phyloP scores from a whole-genome alignment of 2,113 vertebrate genomes.

The Microcebus griseorufus region DNA sequence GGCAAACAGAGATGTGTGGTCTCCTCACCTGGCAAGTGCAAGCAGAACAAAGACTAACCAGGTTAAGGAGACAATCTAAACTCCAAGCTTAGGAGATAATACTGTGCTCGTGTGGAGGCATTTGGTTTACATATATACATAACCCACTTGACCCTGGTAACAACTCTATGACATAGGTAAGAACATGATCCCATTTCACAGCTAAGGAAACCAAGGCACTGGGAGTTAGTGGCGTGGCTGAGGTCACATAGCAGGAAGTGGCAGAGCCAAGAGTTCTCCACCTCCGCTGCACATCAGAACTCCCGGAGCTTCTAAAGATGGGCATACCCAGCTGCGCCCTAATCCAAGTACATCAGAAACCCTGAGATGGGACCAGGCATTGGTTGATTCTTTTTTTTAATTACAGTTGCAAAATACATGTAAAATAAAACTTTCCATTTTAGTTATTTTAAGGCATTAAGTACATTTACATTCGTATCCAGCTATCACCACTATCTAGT shows the following conservation, averaged over 20 bases:
- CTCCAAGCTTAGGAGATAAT: too few species aligned
- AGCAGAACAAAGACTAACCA: fast-evolving
- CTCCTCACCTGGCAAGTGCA: fast-evolving
- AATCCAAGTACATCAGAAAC: neutral
- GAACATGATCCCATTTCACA: neutral
- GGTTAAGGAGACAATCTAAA: neutral
- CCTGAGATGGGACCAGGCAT: neutral
- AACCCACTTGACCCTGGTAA: neutral
- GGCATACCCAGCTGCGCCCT: neutral
- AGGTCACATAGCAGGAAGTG: too few species aligned
- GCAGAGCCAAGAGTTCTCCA: neutral
- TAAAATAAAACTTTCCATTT: neutral
- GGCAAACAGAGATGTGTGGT: neutral
- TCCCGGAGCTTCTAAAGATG: neutral
- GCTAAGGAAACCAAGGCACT: neutral
- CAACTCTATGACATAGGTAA: neutral
- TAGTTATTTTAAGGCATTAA: neutral
- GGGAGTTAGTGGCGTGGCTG: fast-evolving
- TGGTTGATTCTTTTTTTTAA: neutral
- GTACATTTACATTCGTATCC: neutral
- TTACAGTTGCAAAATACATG: neutral
- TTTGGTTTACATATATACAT: too few species aligned
- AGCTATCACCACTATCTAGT: neutral
- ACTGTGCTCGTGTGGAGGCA: fast-evolving
- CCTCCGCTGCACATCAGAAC: neutral